Evolutionary conservation across 2,113 vertebrate genomes (phyloP), one percentile per base, ranked within the genome.

Genomic region (Saguinus midas): DNA sequence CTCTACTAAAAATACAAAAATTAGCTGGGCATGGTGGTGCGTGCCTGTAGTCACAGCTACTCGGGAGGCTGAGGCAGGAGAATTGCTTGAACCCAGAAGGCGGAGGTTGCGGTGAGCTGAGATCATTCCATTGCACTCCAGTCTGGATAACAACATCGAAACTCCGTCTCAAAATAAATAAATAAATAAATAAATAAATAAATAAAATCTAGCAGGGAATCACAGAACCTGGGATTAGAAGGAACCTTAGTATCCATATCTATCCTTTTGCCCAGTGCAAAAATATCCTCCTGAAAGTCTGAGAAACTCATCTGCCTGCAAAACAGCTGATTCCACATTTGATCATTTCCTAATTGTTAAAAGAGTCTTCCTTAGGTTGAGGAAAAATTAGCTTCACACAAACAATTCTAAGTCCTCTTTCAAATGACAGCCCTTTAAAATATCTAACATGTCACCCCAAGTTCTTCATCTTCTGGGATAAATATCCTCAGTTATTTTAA

Each of bases 361-460:
- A 55, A 29, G 16, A 3, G 0, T 96, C 35, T 70, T 96, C 43
- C 50, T 82, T 92, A 52, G 48, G 76, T 48, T 78, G 35, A 82
- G 61, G 29, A 88, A 96, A 96, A 89, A 61, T 87, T 75, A 84
- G 8, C 57, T 66, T 94, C 75, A 90, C 37, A 57, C 35, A 89
- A 95, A 48, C 3, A 66, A 73, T 45, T 92, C 27, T 32, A 86
- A 89, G 87, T 96, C 66, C 21, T 88, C 21, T 92, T 92, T 81
- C 40, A 94, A 16, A n/a, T 58, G 58, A 87, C 45, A 81, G 43
- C 48, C 29, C 18, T 90, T 81, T 70, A 70, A 48, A 83, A 37
- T 87, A 92, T 50, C 40, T 93, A 45, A 75, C 40, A 93, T 48
- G 8, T 66, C 21, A 83, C 16, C 23, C 40, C 5, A 52, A 79